Evolutionary conservation across 2,888 invertebrate species (phyloP).

Genomic region (Cryptocephalus moraei): DNA sequence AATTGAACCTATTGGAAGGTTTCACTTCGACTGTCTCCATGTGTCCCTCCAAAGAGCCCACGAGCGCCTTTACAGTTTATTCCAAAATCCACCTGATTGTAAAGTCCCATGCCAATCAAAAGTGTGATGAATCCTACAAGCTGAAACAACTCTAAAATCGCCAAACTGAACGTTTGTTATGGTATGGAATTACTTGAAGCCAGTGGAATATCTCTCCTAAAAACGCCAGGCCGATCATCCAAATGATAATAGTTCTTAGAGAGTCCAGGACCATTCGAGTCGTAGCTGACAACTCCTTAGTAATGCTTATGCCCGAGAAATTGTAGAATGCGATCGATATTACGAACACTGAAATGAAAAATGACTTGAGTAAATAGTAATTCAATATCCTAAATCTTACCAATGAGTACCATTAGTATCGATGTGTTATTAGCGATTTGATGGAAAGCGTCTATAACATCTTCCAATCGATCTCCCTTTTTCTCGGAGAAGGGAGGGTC

Average conservation of each 20-base stretch:
- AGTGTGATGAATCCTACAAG: constrained; percentile 16
- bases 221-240: constrained; percentile 65
- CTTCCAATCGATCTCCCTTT: constrained; percentile 66
- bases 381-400: constrained; percentile 32
- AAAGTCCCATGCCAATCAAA: too few relatives aligned
- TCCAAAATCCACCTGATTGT: too few relatives aligned
- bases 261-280: constrained; percentile 21
- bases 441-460: constrained; percentile 68
- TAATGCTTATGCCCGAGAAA: constrained; percentile 52
- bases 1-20: too few relatives aligned
- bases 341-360: constrained; percentile 23
- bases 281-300: constrained; percentile 82
- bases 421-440: constrained; percentile 59
- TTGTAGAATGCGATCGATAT: constrained; percentile 79
- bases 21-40: too few relatives aligned
- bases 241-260: constrained; percentile 72
- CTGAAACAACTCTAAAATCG: constrained; percentile 22
- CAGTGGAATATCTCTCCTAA: constrained; percentile 72
- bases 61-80: too few relatives aligned
- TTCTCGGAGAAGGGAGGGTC: constrained; percentile 66
- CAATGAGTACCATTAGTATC: constrained; percentile 54
- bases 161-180: too few relatives aligned
- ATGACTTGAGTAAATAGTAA: too few relatives aligned
- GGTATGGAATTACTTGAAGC: constrained; percentile 54
- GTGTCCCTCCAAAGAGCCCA: too few relatives aligned